Evolutionary conservation across 2,113 vertebrate genomes (phyloP), one percentile per base, ranked within the genome.

Genomic region (Antechinus stuartii): DNA sequence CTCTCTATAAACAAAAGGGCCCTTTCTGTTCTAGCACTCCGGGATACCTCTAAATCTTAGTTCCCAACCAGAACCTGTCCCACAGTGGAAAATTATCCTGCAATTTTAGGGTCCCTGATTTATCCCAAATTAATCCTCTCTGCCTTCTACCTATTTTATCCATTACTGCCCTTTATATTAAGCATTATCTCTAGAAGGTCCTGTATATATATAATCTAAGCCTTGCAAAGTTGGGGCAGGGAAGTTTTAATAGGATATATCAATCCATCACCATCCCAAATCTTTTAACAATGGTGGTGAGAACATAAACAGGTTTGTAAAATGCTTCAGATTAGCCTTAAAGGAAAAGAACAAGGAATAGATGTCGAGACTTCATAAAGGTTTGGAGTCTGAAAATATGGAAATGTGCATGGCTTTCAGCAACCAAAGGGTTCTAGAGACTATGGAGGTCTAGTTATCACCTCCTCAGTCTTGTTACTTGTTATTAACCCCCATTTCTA

Each of bases 1-100:
- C 90, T 8, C 4, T 50, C 12, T 68, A 11, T 90, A 89, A 94
- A 91, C 53, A 24, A 76, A 96, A 90, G 93, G 52, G 56, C 89
- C 46, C 90, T 91, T 90, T 49, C 61, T 27, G 91, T 49, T 16
- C 54, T 50, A 52, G 50, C 24, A 91, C 0, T 90, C 61, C n/a
- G 30, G 4, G 30, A 30, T 35, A 16, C 61, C 61, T 4, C 30
- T 68, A n/a, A 61, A 61, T 61, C 26, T 35, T 35, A n/a, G 30
- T n/a, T 68, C 12, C 16, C 61, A 68, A n/a, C 3, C 25, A 57
- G 25, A 57, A 27, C 56, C 56, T 57, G 26, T 8, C 56, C 56
- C 26, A 57, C 11, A 35, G 4, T 68, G 61, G 30, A 68, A 68
- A 12, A 68, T 68, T 16, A 16, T 4, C 30, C 61, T 35, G 3